phyloP scores from a whole-genome alignment of 2,888 invertebrate species.

The Monochamus alternatus region DNA sequence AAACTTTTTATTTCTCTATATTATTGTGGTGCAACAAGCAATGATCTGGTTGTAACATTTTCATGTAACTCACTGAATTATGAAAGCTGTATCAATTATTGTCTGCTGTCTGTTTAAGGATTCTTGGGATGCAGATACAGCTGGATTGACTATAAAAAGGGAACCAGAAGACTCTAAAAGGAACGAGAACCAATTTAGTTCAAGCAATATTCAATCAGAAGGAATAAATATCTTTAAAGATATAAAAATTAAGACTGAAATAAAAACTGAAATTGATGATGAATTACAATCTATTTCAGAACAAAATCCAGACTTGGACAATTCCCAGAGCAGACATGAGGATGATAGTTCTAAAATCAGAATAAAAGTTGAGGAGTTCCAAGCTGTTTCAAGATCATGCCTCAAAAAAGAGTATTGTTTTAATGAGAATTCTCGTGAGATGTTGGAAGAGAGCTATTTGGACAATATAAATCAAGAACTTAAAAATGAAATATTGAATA shows the following conservation, averaged over 20 bases:
- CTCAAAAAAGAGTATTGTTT: background rate
- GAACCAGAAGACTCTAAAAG: conserved; percentile 8
- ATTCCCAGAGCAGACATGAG: background rate
- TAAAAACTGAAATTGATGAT: background rate
- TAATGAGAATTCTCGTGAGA: background rate
- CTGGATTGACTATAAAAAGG: conserved; percentile 41
- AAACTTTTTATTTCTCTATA: background rate
- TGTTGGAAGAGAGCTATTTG: conserved; percentile 21
- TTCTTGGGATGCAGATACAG: conserved; percentile 55
- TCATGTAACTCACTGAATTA: too few species aligned
- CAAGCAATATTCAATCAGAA: background rate
- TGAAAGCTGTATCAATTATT: too few species aligned
- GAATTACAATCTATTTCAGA: background rate
- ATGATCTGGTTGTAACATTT: too few species aligned
- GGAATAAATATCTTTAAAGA: background rate
- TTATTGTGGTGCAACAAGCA: background rate
- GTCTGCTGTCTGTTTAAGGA: conserved; percentile 50
- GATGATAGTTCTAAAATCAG: background rate
- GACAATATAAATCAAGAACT: conserved; percentile 17
- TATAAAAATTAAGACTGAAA: conserved; percentile 19
- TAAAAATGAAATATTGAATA: conserved; percentile 27
- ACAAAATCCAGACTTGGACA: background rate
- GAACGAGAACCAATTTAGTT: background rate
- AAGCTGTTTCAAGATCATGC: background rate
- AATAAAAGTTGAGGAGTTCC: background rate